Evolutionary conservation across 1,140 invertebrate species (phyloP).

Genomic region (Pogonomyrmex barbatus): DNA sequence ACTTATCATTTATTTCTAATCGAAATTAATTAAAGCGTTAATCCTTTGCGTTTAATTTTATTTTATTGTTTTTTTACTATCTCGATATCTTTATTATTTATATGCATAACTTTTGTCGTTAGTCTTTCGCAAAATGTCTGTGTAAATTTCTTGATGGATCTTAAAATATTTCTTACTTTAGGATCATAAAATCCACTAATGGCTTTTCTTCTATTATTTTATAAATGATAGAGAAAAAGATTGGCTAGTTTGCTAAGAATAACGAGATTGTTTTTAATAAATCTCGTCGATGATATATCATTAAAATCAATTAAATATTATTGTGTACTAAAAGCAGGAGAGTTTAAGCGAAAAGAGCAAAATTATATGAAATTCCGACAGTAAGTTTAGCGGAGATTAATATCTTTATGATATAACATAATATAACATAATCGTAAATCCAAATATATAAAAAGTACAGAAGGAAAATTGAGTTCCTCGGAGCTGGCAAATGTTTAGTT

Average conservation of each 20-base stretch:
- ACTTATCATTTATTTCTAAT: not conserved
- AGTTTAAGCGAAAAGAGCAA: not conserved
- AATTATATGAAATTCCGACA: not conserved
- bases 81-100: not conserved
- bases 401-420: not conserved
- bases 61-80: not conserved
- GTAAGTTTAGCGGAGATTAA: not conserved
- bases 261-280: not conserved
- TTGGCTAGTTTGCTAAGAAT: not conserved
- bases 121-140: not conserved
- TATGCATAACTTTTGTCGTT: not conserved
- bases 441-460: too few relatives aligned
- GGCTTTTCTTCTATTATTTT: not conserved
- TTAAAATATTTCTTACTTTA: not conserved
- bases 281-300: not conserved
- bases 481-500: not conserved
- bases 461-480: too few relatives aligned
- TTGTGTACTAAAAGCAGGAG: not conserved
- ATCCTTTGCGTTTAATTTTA: not conserved
- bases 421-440: too few relatives aligned
- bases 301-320: not conserved
- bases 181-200: not conserved
- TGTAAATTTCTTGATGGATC: not conserved
- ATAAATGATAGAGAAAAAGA: not conserved
- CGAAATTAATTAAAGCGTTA: not conserved